These are phyloP conservation scores for Bombus pascuorum DNA, from an alignment of 1,140 invertebrate genomes.

Conservation along the genomic window DNA sequence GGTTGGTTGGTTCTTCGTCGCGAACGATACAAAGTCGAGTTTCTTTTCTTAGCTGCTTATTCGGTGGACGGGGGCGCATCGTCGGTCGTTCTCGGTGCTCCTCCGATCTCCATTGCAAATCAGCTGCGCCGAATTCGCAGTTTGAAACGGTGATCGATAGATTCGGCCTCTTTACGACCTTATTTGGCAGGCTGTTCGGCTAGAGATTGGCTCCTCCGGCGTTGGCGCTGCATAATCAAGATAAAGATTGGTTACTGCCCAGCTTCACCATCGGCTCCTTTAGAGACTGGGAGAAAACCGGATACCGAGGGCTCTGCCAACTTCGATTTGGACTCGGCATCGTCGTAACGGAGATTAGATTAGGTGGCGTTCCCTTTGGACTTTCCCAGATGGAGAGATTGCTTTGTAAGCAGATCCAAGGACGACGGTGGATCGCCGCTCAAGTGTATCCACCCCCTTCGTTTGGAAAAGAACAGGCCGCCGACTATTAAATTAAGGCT, in stretches of 20 bases:
- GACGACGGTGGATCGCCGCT: conserved; percentile 46
- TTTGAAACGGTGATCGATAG: conserved; percentile 62
- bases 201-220: conserved; percentile 61
- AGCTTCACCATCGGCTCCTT: conserved; percentile 41
- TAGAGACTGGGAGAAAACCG: conserved; percentile 45
- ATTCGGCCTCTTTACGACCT: conserved; percentile 68
- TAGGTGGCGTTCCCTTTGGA: conserved; percentile 69
- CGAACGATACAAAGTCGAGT: conserved; percentile 21
- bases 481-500: conserved; percentile 53
- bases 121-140: conserved; percentile 51
- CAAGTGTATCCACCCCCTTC: conserved; percentile 45
- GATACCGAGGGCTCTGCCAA: conserved; percentile 69
- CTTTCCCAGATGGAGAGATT: conserved; percentile 70
- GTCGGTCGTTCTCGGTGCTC: background rate
- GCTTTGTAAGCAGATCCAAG: conserved; percentile 77
- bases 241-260: conserved; percentile 72
- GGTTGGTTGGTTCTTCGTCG: background rate
- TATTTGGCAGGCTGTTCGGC: conserved; percentile 70
- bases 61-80: background rate
- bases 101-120: conserved; percentile 62
- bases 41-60: conserved; percentile 24
- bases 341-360: conserved; percentile 77
- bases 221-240: conserved; percentile 77
- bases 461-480: conserved; percentile 50
- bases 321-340: conserved; percentile 72